Base-by-base conservation (phyloP, 1,140 invertebrate species). In the Glossosoma conforme region DNA sequence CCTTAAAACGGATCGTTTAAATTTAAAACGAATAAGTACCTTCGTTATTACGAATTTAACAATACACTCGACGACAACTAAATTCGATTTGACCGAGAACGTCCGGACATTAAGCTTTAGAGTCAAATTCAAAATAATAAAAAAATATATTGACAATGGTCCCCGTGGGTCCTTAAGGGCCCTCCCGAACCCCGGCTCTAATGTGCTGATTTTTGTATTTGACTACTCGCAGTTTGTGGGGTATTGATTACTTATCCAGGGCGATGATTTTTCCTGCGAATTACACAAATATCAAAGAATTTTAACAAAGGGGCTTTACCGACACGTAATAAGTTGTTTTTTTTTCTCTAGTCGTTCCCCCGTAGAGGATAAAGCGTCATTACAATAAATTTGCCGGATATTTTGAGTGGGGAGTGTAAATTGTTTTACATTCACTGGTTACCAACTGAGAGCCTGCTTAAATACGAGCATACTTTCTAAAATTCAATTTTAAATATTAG, bases 241-340 rank as follows among this genome's bases (percentile, higher is more conserved):
- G 54, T 52, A 56, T 56, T 56, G 54, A 56, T 56, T 56, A 52
- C 54, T 47, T 50, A 52, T 56, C 44, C 38, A 48, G 43, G 52
- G 38, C 36, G 44, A n/a, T 45, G 54, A 56, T 46, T 56, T 56
- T 56, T 56, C 54, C 54, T 56, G 37, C 44, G 46, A 52, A 52
- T 56, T 56, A 49, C 48, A 56, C 54, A 56, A 56, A 56, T 56
- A 56, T 56, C 48, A 56, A 56, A 56, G 54, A 38, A 25, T 36
- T 45, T 43, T 52, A 56, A 56, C 54, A 56, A 56, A 56, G 48
- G 54, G 54, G 54, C 54, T 52, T 56, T 56, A 52, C 54, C 54
- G 44, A 56, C 54, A 56, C 44, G 54, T 44, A 56, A 52, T 56
- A 46, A 35, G 42, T 56, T 56, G 54, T 56, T 55, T 49, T 52